Evolutionary conservation across 2,113 vertebrate species (phyloP), one percentile per base, ranked within the genome.

Genomic region (Syngnathus scovelli): DNA sequence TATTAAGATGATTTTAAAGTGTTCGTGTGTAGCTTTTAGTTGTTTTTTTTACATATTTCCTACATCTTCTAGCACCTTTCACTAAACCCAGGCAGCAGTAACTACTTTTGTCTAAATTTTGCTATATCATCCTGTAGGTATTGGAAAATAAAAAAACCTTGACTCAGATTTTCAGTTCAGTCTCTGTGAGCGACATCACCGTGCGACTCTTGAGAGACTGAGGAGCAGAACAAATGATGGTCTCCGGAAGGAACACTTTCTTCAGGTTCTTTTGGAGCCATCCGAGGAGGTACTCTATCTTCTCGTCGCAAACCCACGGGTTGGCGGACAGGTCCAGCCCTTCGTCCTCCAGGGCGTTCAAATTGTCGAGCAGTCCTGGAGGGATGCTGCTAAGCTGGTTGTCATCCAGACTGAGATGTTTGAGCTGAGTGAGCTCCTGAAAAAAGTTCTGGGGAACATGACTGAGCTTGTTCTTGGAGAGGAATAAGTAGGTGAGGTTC

Each of bases 301-400:
- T 72, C 37, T 64, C 71, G 9, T 92, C 86, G 0, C 95, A 95
- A 12, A 67, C 12, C 93, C 94, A 95, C 6, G 93, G 94, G 78
- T 96, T 97, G 0, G 16, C 7, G 0, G 90, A 85, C 23, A 96
- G 56, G 59, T 94, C 92, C 0, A 95, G 85, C 0, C 90, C 90
- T 0, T 83, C 77, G 11, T 90, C 85, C 0, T 91, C 91, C 54
- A 92, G 69, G 10, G 77, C 64, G 0, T 9, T 61, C 51, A 84
- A 58, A 9, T 66, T 80, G 41, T 83, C 85, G n/a, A 77, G 70
- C 4, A 85, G 70, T 12, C 89, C 90, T 64, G 75, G 70, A 13
- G 78, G 84, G 82, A 90, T 46, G 0, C n/a, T 80, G 64, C 13
- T 77, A 72, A 96, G 88, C 19, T 38, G 69, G 77, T 96, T 97